Evolutionary conservation across 2,113 vertebrate genomes (phyloP).

Genomic region (Protomyctophum bolini): DNA sequence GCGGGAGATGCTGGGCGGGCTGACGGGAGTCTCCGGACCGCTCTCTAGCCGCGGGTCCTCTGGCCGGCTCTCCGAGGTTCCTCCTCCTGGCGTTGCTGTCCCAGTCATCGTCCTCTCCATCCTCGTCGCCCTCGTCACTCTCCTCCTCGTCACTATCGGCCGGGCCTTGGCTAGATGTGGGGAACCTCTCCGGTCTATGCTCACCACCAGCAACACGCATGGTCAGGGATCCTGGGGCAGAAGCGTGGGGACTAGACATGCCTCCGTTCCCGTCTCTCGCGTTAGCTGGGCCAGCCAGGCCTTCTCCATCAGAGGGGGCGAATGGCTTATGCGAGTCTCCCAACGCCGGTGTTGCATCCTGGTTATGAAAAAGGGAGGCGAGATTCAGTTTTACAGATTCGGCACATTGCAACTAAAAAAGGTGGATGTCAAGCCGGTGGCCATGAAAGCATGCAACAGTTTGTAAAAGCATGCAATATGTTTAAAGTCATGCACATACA

Average conservation of each 20-base stretch:
- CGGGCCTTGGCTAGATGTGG: constrained; percentile 58
- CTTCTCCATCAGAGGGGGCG: constrained; percentile 61
- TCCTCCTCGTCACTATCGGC: constrained; percentile 79
- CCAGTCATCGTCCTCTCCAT: constrained; percentile 76
- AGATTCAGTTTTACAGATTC: constrained; percentile 9
- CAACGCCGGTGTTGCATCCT: constrained; percentile 68
- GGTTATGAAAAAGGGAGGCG: constrained; percentile 28
- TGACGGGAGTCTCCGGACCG: constrained; percentile 74
- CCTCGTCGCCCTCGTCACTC: constrained; percentile 73
- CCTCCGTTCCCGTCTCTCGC: constrained; percentile 58
- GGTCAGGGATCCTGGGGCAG: constrained; percentile 59
- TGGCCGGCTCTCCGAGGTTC: constrained; percentile 61
- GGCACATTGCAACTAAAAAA: neutral
- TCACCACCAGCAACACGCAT: constrained; percentile 54
- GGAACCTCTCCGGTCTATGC: constrained; percentile 55
- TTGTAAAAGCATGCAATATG: neutral
- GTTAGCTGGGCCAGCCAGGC: constrained; percentile 49
- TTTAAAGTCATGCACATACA: neutral
- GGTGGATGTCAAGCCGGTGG: neutral
- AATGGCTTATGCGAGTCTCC: constrained; percentile 68
- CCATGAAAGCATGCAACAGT: constrained; percentile 2
- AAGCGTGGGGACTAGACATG: constrained; percentile 56
- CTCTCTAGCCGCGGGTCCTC: constrained; percentile 65
- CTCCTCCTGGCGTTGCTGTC: constrained; percentile 60
- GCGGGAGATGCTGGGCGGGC: constrained; percentile 74